Conservation (phyloP, 2,113 vertebrate genomes). For the Condylura cristata region DNA sequence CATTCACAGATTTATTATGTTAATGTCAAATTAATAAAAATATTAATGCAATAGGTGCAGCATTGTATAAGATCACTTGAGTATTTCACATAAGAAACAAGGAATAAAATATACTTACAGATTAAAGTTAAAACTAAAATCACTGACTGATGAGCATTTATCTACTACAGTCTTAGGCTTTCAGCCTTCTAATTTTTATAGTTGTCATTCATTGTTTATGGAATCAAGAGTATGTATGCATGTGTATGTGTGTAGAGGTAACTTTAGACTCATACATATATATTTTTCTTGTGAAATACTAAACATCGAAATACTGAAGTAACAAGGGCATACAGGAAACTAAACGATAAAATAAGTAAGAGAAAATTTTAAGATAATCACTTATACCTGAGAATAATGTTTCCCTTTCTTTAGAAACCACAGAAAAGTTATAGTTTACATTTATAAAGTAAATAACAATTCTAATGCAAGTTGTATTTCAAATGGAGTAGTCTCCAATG, state of each 20-base stretch:
- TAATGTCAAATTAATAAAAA: background rate
- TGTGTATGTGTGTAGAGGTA: too few relatives aligned
- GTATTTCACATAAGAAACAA: background rate
- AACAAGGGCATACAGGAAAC: background rate
- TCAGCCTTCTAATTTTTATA: background rate
- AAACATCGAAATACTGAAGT: background rate
- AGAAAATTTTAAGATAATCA: background rate
- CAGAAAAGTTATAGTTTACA: background rate
- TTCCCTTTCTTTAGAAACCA: background rate
- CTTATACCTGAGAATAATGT: background rate
- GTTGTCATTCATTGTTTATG: background rate
- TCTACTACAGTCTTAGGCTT: background rate
- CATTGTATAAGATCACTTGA: background rate
- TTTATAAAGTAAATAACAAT: background rate
- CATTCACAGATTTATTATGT: background rate
- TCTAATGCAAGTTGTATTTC: background rate
- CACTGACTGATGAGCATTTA: background rate
- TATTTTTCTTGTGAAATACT: background rate
- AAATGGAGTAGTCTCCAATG: background rate
- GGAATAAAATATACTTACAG: background rate
- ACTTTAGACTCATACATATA: too few relatives aligned
- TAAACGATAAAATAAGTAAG: background rate
- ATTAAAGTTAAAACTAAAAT: conserved; percentile 11
- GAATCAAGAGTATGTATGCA: background rate
- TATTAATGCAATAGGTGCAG: too few relatives aligned